Base-by-base conservation (phyloP, 2,888 invertebrate genomes). In the Drosophila recens region DNA sequence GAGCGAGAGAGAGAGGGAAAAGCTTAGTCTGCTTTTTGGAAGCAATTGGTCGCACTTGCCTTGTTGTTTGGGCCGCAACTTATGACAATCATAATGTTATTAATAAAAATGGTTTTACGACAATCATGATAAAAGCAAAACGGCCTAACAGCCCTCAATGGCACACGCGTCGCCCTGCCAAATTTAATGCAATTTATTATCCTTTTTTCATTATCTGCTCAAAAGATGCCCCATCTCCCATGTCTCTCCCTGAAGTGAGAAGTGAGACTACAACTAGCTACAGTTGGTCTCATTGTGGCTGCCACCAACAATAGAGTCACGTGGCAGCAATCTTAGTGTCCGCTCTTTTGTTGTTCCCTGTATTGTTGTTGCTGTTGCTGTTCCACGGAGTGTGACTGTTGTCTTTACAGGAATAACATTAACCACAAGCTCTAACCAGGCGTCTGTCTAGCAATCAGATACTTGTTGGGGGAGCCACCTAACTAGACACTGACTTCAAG, bases 261-360 rank as follows among this genome's bases (percentile, higher is more conserved):
- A 27, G 34, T 34, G 27, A 40, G 42, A 33, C 34, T 43, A 40
- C 53, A 63, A 68, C 71, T 75, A 72, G 63, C 67, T 66, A 66
- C 45, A 69, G 62, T 64, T 65, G 75, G 56, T 36, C 30, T 33
- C 63, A 43, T 64, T 75, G 67, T 56, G 69, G 68, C 23, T 51
- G 58, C 62, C 53, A 23, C 82, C 79, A 63, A 91, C 91, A 92
- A 92, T 84, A 76, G 80, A 90, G 92, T 90, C 92, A 92, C 92
- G 92, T 92, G 92, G 87, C 92, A 76, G 84, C 91, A 92, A 92
- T 92, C 92, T 92, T 81, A 90, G 71, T 89, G 85, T 91, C 87
- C 90, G 90, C 62, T 75, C 67, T 30, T 64, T 73, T 79, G 78
- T 75, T 64, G 48, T 49, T 38, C 20, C 11, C 34, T 8, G 23